Evolutionary conservation across 1,140 invertebrate genomes (phyloP), one percentile per base, ranked within the genome.

Genomic region (Drosophila arizonae): DNA sequence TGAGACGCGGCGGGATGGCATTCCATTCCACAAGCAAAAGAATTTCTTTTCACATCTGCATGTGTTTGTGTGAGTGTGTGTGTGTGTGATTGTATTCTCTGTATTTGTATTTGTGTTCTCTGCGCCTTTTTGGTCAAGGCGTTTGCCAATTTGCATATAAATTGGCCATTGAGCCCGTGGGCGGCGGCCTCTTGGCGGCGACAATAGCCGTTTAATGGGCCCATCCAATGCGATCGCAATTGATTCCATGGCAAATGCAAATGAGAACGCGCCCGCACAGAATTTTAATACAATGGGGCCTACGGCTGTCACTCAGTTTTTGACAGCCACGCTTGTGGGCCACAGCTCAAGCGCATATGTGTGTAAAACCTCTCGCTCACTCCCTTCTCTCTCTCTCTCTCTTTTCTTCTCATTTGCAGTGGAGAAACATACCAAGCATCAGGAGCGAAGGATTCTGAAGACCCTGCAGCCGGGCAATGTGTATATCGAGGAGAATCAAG

Each of bases 401-500:
- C 43, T 41, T n/a, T 26, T 13, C 30, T 45, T 48, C 54, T 60
- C 21, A 10, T 33, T 13, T 52, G 9, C 69, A 91, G 84, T 68
- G 52, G 85, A 90, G 33, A 87, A 90, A 46, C 76, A 75, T 36
- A 73, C 51, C 45, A 90, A 90, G 73, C 85, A 90, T 65, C 89
- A 85, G 66, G 90, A 91, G 65, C 86, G 90, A 39, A 73, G 86
- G 17, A 61, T 90, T 30, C 68, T 91, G 61, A 90, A 86, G 57
- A 71, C 90, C 4, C 56, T 90, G 13, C 90, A 91, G 61, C 90
- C 90, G 55, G 90, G 90, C 46, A 91, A 91, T 43, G 90, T 91
- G 15, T 91, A 91, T 70, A 91, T 91, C 62, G 90, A 91, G 76
- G 90, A 91, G 77, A 90, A 72, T 68, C 87, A 87, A 26, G 74